Evolutionary conservation across 2,113 vertebrate species (phyloP), one percentile per base, ranked within the genome.

Genomic region (Suncus etruscus): DNA sequence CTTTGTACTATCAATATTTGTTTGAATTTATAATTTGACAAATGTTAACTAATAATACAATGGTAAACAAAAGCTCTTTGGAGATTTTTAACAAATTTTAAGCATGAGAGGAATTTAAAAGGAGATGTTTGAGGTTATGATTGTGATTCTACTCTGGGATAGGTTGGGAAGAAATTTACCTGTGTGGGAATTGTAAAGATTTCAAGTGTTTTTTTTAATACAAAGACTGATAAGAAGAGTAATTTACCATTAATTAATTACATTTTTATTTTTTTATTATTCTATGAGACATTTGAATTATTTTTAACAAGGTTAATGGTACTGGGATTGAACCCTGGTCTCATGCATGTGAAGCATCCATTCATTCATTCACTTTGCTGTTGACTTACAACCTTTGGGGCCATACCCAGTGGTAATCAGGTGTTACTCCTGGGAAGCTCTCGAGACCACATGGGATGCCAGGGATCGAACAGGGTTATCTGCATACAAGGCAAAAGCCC

Each of bases 11-110:
- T 61, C 81, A 83, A 75, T 63, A 24, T 32, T 84, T 91, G 47
- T 76, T 70, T 87, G 79, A 66, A 80, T 81, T 70, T 88, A 8
- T 70, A 87, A 66, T 77, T 85, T 91, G 75, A 68, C 50, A 54
- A 39, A 61, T 20, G 8, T 48, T 76, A 69, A 7, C 12, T 66
- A 68, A n/a, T 15, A 68, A 11, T 84, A n/a, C 9, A 24, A 25
- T 50, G 15, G 7, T 39, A 76, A 47, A 81, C 45, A 24, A 84
- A 61, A 47, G 58, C 3, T 65, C n/a, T 87, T 78, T 47, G 24
- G 47, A 54, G 22, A n/a, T 27, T 50, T 54, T 73, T 18, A 50
- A 18, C n/a, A 68, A n/a, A 74, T 63, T 75, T 90, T 63, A 45
- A 81, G 50, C 61, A 39, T 48, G 66, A 69, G 68, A 3, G 50